phyloP scores from a whole-genome alignment of 2,888 invertebrate genomes.

The Acronicta psi region DNA sequence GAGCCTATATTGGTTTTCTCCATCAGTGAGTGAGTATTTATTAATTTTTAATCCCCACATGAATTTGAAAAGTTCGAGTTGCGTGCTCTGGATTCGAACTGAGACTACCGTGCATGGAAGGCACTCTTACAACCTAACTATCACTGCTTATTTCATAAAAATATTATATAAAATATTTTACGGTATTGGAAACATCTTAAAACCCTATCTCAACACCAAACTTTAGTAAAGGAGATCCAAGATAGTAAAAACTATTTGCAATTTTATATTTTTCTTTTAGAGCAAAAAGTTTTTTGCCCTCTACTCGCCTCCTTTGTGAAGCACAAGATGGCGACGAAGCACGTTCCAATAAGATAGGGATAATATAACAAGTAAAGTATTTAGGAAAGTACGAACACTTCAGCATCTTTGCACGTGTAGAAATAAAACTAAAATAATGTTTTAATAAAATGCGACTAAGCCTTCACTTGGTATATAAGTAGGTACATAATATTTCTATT shows the following conservation, averaged over 20 bases:
- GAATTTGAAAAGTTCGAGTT: too few species aligned
- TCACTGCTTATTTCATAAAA: neutral
- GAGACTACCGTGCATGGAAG: too few species aligned
- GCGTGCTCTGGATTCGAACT: too few species aligned
- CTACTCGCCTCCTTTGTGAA: conserved; percentile 7
- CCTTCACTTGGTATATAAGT: too few species aligned
- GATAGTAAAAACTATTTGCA: conserved; percentile 39
- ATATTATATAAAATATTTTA: neutral
- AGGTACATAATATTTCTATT: too few species aligned
- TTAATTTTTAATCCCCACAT: too few species aligned
- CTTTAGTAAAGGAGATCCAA: conserved; percentile 22
- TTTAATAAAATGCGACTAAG: neutral
- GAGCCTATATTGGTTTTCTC: too few species aligned
- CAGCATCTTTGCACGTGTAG: neutral
- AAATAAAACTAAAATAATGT: neutral
- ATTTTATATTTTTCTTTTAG: conserved; percentile 31
- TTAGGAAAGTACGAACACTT: conserved; percentile 5
- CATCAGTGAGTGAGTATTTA: too few species aligned
- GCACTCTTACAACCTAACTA: neutral
- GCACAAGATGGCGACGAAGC: conserved; percentile 12
- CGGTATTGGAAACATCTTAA: conserved; percentile 3
- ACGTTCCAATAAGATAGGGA: conserved; percentile 10
- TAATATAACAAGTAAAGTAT: conserved; percentile 4
- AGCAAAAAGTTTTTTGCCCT: conserved; percentile 8
- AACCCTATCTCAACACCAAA: conserved; percentile 18